Base-by-base conservation (phyloP, 37 sponge, comb jelly and placozoan genomes). In the Cliona cf. orientalis region DNA sequence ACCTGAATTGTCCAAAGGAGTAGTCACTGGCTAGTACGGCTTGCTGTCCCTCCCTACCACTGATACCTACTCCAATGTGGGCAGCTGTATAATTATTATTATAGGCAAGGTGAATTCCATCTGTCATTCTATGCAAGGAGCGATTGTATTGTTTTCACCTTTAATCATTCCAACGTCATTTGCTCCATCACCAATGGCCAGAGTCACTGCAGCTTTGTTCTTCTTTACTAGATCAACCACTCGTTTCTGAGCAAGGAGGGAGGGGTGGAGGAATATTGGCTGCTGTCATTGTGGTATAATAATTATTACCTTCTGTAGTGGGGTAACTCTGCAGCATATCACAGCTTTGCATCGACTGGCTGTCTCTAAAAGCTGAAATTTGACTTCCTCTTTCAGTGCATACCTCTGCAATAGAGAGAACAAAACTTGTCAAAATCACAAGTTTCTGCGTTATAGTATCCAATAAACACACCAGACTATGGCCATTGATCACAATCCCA, bases 161-260 rank as follows among this genome's bases (percentile, higher is more conserved):
- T 97, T 96, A 69, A 98, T 98, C 99, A 98, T 98, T 38, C 99
- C 93, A 43, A 98, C 99, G 84, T 98, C 99, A 86, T 98, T 98
- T 5, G 99, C 99, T 64, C 99, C 99, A 76, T 98, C 99, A 64
- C 99, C 99, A 60, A 98, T 94, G 70, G 99, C 97, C 33, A 98
- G 88, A 5, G 99, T 98, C 23, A 94, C 93, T 29, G 92, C 97
- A 25, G 86, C 72, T 79, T 95, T 94, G 39, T 84, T 36, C 14
- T 82, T 81, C 88, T 96, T 98, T 21, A 98, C 88, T 58, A 98
- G 82, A 31, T 87, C 81, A 3, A 98, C 99, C 46, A 99, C 97
- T 22, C 42, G 41, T 65, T 93, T 95, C 96, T 96, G 58, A n/a
- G n/a, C n/a, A n/a, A n/a, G n/a, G n/a, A 68, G 45, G 38, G 43